These are phyloP conservation scores for Eurytoma californica DNA, from an alignment of 2,888 invertebrate species.

Conservation along the genomic window DNA sequence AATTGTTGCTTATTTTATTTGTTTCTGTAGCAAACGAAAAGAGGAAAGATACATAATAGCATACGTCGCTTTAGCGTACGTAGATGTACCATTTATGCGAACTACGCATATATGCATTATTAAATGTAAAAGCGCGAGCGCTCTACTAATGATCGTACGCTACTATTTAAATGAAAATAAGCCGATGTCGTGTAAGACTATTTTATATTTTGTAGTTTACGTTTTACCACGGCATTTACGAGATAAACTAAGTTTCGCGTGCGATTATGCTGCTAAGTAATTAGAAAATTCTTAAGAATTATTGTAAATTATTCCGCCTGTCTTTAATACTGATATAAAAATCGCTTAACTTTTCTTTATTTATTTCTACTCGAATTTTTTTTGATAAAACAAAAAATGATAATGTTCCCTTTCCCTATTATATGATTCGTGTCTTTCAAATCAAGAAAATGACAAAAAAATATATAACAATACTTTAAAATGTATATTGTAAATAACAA, in stretches of 20 bases:
- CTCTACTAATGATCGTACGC: constrained; percentile 25
- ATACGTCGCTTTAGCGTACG: constrained; percentile 37
- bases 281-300: constrained; percentile 41
- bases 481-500: constrained; percentile 58
- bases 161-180: constrained; percentile 29
- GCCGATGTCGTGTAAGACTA: constrained; percentile 45
- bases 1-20: constrained; percentile 37
- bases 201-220: constrained; percentile 55
- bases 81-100: constrained; percentile 40
- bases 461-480: constrained; percentile 47
- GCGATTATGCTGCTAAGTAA: constrained; percentile 32
- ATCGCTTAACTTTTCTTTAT: constrained; percentile 49
- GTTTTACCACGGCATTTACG: constrained; percentile 39
- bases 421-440: constrained; percentile 51
- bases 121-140: constrained; percentile 31
- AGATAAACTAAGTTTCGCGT: constrained; percentile 33
- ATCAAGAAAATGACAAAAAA: constrained; percentile 43
- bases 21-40: constrained; percentile 14
- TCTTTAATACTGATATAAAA: constrained; percentile 45
- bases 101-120: constrained; percentile 32
- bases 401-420: constrained; percentile 48
- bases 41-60: constrained; percentile 29
- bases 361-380: constrained; percentile 43
- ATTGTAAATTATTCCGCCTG: constrained; percentile 50
- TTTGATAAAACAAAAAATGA: constrained; percentile 29